Conservation (phyloP, 2,113 vertebrate species). For the Enhydra lutris region DNA sequence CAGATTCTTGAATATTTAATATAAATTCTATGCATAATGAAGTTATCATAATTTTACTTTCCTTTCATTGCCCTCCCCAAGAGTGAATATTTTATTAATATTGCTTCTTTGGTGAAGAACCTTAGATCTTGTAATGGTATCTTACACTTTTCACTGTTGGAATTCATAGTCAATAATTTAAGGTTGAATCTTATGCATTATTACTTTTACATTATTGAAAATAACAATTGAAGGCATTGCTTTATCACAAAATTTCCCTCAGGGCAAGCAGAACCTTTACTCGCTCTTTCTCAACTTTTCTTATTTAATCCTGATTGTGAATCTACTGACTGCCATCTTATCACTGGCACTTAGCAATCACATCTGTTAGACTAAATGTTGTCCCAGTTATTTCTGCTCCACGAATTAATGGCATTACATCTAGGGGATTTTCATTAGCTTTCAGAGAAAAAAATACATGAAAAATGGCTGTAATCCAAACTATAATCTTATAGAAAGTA, state of each 20-base stretch:
- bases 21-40: neutral
- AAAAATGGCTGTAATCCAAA: slow-evolving; percentile 60
- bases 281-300: slow-evolving; percentile 67
- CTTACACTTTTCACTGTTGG: slow-evolving; percentile 42
- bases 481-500: slow-evolving; percentile 62
- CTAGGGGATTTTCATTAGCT: slow-evolving; percentile 64
- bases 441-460: slow-evolving; percentile 61
- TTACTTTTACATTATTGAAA: neutral
- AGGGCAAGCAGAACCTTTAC: slow-evolving; percentile 60
- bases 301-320: slow-evolving; percentile 75
- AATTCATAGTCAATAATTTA: slow-evolving; percentile 49
- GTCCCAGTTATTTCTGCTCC: slow-evolving; percentile 76
- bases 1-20: slow-evolving; percentile 57
- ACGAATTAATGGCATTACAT: slow-evolving; percentile 68
- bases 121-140: neutral
- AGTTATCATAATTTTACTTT: slow-evolving; percentile 51
- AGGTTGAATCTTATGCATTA: neutral
- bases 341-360: slow-evolving; percentile 74
- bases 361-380: slow-evolving; percentile 78
- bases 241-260: slow-evolving; percentile 64
- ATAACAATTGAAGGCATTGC: neutral
- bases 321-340: slow-evolving; percentile 69
- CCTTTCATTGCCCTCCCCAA: neutral
- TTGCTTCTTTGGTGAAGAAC: slow-evolving; percentile 41
- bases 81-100: slow-evolving; percentile 38